Evolutionary conservation across 1,140 invertebrate genomes (phyloP).

Genomic region (Drosophila seguyi): DNA sequence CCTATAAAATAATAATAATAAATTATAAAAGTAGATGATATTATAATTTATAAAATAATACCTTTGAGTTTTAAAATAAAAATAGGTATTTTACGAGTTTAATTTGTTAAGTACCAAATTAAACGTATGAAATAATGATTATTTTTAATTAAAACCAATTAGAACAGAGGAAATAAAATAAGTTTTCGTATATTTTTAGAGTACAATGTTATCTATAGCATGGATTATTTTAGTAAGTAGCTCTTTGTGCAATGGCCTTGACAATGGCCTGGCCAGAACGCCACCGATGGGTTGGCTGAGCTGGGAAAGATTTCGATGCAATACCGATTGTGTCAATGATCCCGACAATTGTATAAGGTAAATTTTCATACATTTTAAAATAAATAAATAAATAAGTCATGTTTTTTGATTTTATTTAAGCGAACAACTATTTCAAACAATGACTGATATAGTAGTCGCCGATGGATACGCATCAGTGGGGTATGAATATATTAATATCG

Average conservation of each 20-base stretch:
- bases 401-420: constrained; percentile 75
- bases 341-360: constrained; percentile 97
- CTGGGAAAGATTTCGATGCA: constrained; percentile 96
- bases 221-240: constrained; percentile 75
- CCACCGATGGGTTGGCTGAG: constrained; percentile 96
- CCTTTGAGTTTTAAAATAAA: not conserved
- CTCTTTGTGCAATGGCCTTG: constrained; percentile 85
- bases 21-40: not conserved
- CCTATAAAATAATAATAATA: too few species aligned
- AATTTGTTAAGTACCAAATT: too few species aligned
- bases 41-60: not conserved
- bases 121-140: too few species aligned
- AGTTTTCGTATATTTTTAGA: not conserved
- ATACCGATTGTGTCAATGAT: constrained; percentile 96
- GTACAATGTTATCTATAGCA: constrained; percentile 26
- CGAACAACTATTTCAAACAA: constrained; percentile 95
- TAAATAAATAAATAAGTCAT: not conserved
- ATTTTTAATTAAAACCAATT: too few species aligned
- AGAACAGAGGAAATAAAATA: too few species aligned
- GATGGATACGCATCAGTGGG: constrained; percentile 96
- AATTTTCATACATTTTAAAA: constrained; percentile 31
- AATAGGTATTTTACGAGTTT: not conserved
- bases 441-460: constrained; percentile 94
- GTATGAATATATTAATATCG: constrained; percentile 97
- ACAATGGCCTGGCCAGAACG: constrained; percentile 93